These are phyloP conservation scores for Batillaria attramentaria DNA, from an alignment of 1,140 invertebrate species.

Conservation along the genomic window DNA sequence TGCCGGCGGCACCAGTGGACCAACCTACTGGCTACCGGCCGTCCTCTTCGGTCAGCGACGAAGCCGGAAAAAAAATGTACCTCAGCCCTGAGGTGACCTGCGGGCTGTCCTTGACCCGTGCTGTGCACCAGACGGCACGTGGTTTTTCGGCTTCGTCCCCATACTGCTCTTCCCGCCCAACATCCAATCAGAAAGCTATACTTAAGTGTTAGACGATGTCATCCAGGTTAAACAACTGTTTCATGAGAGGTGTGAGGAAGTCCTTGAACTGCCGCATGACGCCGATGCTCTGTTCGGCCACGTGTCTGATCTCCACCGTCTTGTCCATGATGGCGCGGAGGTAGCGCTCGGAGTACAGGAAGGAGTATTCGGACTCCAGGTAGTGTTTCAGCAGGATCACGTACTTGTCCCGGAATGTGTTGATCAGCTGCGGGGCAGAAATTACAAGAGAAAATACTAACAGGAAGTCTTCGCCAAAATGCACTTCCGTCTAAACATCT, in stretches of 20 bases:
- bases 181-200: not conserved
- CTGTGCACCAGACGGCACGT: no score
- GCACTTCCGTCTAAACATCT: no score
- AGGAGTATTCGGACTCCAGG: conserved; percentile 84
- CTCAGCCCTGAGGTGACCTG: no score
- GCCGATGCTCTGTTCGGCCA: conserved; percentile 11
- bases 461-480: no score
- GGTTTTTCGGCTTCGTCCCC: no score
- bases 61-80: no score
- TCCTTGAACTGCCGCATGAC: conserved; percentile 15
- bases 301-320: conserved; percentile 20
- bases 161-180: not conserved
- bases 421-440: no score
- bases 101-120: no score
- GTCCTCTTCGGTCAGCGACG: no score
- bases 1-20: no score
- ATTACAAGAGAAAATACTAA: no score
- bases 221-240: conserved; percentile 24
- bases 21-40: no score
- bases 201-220: conserved; percentile 1
- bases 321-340: conserved; percentile 80
- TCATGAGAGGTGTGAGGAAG: conserved; percentile 12
- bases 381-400: conserved; percentile 90
- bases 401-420: conserved; percentile 73
- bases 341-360: conserved; percentile 52